Evolutionary conservation across 2,113 vertebrate species (phyloP).

Genomic region (Deroptyus accipitrinus): DNA sequence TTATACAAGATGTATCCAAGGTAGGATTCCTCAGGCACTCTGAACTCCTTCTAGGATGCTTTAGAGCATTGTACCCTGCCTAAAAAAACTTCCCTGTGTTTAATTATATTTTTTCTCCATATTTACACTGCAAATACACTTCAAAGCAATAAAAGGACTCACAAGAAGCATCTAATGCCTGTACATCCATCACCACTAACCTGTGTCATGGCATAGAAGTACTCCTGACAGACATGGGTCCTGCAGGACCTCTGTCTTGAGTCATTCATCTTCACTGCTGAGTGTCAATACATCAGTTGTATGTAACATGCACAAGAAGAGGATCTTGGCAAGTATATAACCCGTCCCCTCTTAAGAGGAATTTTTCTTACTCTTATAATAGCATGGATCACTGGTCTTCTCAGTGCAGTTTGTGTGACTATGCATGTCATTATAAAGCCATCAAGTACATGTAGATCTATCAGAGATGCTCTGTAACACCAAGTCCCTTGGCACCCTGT

Average conservation of each 20-base stretch:
- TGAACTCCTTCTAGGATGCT: constrained; percentile 34
- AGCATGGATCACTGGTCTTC: background rate
- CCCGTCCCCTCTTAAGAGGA: background rate
- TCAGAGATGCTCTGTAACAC: background rate
- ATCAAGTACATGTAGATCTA: background rate
- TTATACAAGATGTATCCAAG: constrained; percentile 19
- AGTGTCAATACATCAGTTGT: background rate
- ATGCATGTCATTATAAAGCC: background rate
- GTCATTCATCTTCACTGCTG: background rate
- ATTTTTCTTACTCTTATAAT: background rate
- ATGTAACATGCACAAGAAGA: background rate
- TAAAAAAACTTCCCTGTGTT: background rate
- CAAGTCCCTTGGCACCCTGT: background rate
- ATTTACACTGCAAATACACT: constrained; percentile 16
- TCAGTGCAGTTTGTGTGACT: background rate
- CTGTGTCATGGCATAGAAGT: background rate
- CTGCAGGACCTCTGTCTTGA: background rate
- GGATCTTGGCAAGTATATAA: background rate
- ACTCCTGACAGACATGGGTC: background rate
- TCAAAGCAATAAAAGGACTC: constrained; percentile 25
- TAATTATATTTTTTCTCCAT: background rate
- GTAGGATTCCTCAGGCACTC: background rate
- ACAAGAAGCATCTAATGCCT: background rate
- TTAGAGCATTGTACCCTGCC: background rate
- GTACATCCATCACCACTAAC: background rate